Conservation (phyloP, 2,797 vertebrate genomes). For the Choloepus didactylus region DNA sequence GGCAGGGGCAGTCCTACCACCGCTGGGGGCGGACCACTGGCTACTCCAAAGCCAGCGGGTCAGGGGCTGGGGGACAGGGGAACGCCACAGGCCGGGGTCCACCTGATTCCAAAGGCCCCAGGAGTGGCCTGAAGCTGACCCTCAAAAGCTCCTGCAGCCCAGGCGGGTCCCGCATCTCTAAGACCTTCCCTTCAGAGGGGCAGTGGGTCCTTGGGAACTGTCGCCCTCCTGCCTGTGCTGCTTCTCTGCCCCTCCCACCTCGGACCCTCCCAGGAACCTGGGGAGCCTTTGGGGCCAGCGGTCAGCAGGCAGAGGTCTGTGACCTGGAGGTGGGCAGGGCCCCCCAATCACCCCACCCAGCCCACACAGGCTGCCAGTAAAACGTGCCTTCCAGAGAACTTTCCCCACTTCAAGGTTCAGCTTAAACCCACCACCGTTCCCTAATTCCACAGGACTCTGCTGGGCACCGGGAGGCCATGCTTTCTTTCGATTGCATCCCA, state of each 20-base stretch:
- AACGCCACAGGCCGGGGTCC: background rate
- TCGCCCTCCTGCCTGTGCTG: background rate
- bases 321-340: conserved; percentile 91
- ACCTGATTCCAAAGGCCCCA: background rate
- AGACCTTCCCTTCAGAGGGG: background rate
- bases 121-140: background rate
- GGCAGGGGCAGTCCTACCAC: accelerated
- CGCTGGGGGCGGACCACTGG: accelerated
- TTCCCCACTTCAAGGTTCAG: conserved; percentile 76
- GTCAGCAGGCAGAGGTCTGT: conserved; percentile 88
- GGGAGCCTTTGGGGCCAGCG: conserved; percentile 84
- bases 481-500: conserved; percentile 31
- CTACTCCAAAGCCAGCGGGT: background rate
- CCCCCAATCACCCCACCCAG: background rate
- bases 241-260: accelerated
- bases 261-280: background rate
- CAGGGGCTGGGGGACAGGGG: accelerated
- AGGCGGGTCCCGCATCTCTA: background rate
- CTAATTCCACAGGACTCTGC: conserved; percentile 81
- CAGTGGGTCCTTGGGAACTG: background rate
- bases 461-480: conserved; percentile 52
- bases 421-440: conserved; percentile 82
- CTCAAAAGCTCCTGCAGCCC: background rate
- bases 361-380: background rate
- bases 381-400: accelerated